Conservation (phyloP, 2,113 vertebrate genomes). For the Neolamprologus variostigma region DNA sequence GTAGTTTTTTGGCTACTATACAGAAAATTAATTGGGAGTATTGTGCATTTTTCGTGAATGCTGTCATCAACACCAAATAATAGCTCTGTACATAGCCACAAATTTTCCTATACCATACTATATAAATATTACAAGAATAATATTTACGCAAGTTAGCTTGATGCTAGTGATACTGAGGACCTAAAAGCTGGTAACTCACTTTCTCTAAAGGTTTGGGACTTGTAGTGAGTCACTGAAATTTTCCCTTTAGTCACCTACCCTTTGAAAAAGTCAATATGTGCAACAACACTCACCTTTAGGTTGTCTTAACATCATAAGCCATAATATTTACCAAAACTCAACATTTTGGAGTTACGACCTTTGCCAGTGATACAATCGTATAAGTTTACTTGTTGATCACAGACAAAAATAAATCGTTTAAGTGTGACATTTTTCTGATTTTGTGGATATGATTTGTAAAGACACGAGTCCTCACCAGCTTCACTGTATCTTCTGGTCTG, state of each 20-base stretch:
- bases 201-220: not conserved
- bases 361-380: not conserved
- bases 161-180: not conserved
- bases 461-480: conserved; percentile 73
- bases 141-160: not conserved
- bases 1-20: not conserved
- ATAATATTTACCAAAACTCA: not conserved
- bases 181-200: not conserved
- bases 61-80: not conserved
- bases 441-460: not conserved
- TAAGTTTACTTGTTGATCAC: not conserved
- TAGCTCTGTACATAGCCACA: not conserved
- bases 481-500: conserved; percentile 82
- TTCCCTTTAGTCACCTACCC: not conserved
- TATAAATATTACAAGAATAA: not conserved
- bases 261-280: not conserved
- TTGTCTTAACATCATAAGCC: not conserved
- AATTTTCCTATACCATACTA: not conserved
- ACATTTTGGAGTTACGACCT: not conserved
- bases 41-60: not conserved
- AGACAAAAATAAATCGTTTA: not conserved
- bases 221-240: not conserved
- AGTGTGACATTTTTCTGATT: not conserved
- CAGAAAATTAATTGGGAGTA: not conserved
- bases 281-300: not conserved